Base-by-base conservation (phyloP, 2,888 invertebrate genomes). In the Glyphotaelius pellucidus region DNA sequence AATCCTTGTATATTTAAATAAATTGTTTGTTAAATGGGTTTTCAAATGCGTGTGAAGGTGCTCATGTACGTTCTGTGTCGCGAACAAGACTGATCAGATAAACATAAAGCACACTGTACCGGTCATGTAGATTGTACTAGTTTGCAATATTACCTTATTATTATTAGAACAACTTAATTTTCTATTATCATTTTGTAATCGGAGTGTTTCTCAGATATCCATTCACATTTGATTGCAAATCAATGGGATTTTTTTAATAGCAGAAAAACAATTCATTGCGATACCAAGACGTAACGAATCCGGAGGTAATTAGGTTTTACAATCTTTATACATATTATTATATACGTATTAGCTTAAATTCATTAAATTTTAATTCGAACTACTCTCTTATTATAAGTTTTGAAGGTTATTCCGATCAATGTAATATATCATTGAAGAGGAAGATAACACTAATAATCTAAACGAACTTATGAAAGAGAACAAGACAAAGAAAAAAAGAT, bases 151-250 rank as follows among this genome's bases (percentile, higher is more conserved):
- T 67, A 67, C 67, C 67, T 67, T 67, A 67, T 67, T 67, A 15
- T 19, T 32, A 32, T 38, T 38, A 4, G 38, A 67, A 67, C 67
- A 67, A n/a, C 67, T 25, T 67, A 67, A 67, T 67, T 67, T 38
- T 67, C 67, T 67, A 67, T 67, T 67, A 67, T 67, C 67, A 67
- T 67, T 67, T 67, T 67, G 67, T 67, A 67, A 67, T 67, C 67
- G 9, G 5, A 67, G 25, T n/a, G 11, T 67, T 67, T 67, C 67
- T 67, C 67, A 67, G 67, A 67, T 67, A 67, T 67, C 67, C 67
- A 67, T 67, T 67, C 67, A 67, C 67, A 67, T 67, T 67, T 67
- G 67, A 67, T 67, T 67, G 67, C 67, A 67, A 52, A 7, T 25
- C 67, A 25, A 25, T 67, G 25, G 67, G 3, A 67, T 38, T 67